These are phyloP conservation scores for Pristionchus japonicus DNA, from an alignment of 2,888 invertebrate genomes.

Conservation along the genomic window DNA sequence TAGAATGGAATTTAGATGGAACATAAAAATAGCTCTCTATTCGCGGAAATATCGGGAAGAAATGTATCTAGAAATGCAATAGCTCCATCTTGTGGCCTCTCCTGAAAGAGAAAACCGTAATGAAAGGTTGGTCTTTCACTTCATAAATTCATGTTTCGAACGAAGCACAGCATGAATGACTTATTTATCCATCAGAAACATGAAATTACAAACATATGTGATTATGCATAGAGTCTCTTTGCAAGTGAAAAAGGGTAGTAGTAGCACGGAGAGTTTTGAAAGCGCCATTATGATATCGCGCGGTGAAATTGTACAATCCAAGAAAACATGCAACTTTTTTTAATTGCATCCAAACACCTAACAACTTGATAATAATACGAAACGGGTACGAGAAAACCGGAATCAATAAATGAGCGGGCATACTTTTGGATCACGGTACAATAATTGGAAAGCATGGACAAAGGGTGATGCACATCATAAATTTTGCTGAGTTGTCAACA, in stretches of 20 bases:
- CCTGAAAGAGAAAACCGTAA: too few species aligned
- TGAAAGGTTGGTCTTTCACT: too few species aligned
- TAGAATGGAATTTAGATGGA: not conserved
- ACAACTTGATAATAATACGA: slow-evolving; percentile 2
- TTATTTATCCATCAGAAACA: not conserved
- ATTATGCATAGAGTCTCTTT: not conserved
- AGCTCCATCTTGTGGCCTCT: too few species aligned
- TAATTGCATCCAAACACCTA: not conserved
- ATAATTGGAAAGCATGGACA: not conserved
- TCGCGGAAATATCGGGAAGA: too few species aligned
- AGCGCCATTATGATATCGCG: slow-evolving; percentile 20
- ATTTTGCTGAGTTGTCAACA: slow-evolving; percentile 14
- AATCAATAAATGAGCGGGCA: not conserved
- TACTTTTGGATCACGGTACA: slow-evolving; percentile 15
- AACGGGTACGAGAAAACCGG: not conserved
- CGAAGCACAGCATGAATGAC: too few species aligned
- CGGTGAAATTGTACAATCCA: not conserved
- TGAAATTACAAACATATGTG: slow-evolving; percentile 36
- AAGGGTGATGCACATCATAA: not conserved
- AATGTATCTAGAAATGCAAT: too few species aligned
- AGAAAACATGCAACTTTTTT: not conserved
- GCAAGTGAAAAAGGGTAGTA: slow-evolving; percentile 22
- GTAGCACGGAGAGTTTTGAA: slow-evolving; percentile 10
- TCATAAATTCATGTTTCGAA: too few species aligned
- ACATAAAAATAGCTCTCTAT: too few species aligned